Base-by-base conservation (phyloP, 1,140 invertebrate species). In the Antheraea mylitta region DNA sequence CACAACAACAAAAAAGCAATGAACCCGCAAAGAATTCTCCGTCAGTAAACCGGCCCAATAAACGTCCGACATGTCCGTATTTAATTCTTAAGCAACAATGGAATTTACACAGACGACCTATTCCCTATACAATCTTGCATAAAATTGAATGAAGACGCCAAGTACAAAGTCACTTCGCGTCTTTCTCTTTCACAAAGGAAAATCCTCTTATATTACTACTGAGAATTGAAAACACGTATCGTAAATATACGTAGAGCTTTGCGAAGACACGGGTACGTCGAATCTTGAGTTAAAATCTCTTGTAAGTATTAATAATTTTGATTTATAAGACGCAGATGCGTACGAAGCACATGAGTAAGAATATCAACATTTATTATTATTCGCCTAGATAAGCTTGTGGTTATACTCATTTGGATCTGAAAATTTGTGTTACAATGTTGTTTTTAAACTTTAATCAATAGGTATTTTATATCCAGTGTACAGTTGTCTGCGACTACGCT, bases 131-230 rank as follows among this genome's bases (percentile, higher is more conserved):
- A 58, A 65, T 42, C 13, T 7, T 18, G 8, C 9, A 42, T 42
- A 11, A 67, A 64, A 45, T 37, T 42, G 19, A 37, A 67, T 67
- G 22, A 58, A 36, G 13, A 22, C 60, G 58, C 18, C 64, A 36
- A n/a, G 45, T 36, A 65, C 62, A 63, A 65, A 67, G 65, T 67
- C 69, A 71, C 65, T n/a, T 61, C 65, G 58, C 16, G 37, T 65
- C 45, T 74, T 76, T 77, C 77, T 76, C 79, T 80, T 74, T 78
- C 70, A 73, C 62, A 73, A 60, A 73, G 68, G 67, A 80, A 79
- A 79, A 9, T 78, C 75, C 71, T 72, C 77, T 80, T 78, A 75
- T 74, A 73, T 73, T 68, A 75, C 74, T 61, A 72, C 75, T 62
- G 74, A 75, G 75, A 74, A 60, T 72, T 67, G 66, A 70, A 69